phyloP scores from a whole-genome alignment of 2,888 invertebrate species.

The Sinhomidia bicolor region DNA sequence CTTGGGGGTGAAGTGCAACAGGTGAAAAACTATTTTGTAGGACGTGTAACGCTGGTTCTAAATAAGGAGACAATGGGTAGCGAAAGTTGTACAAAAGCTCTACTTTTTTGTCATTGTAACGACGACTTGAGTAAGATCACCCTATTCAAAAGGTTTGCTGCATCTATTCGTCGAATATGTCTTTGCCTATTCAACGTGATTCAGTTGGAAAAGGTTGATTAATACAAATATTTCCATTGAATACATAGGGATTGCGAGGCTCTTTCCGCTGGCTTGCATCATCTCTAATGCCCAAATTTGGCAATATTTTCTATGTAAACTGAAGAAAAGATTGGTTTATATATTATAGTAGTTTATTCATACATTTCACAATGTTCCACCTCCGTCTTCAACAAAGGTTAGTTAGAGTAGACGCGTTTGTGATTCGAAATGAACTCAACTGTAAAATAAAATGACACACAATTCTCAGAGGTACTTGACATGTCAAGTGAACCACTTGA shows the following conservation, averaged over 20 bases:
- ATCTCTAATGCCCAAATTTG: too few relatives aligned
- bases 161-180: background rate
- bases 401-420: too few relatives aligned
- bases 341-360: too few relatives aligned
- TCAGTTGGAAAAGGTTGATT: constrained; percentile 13
- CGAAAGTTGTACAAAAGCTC: background rate
- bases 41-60: too few relatives aligned
- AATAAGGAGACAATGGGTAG: background rate
- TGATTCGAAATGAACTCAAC: constrained; percentile 43
- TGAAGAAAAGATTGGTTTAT: too few relatives aligned
- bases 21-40: constrained; percentile 32
- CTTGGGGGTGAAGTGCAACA: constrained; percentile 66
- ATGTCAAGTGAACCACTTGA: constrained; percentile 44
- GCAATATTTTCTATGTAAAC: too few relatives aligned
- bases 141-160: background rate
- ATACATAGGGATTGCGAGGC: background rate
- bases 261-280: background rate
- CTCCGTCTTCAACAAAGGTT: too few relatives aligned
- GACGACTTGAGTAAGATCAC: background rate
- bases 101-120: background rate
- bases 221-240: background rate
- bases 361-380: too few relatives aligned
- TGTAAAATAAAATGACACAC: constrained; percentile 51
- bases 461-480: constrained; percentile 40
- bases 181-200: background rate